Conservation (phyloP, 2,888 invertebrate genomes). For the Carterocephalus palaemon region DNA sequence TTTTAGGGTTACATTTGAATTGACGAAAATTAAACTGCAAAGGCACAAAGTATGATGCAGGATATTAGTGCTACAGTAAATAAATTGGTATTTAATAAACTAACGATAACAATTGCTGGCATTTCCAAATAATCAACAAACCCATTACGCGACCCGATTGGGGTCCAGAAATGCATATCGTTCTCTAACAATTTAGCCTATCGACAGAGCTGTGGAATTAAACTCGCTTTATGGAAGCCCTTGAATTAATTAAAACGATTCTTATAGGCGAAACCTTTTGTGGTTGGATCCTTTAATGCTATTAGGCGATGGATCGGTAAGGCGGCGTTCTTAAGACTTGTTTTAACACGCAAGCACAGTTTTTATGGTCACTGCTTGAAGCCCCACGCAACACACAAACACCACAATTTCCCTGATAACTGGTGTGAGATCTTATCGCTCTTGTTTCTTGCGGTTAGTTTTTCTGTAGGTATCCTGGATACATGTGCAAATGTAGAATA, state of each 20-base stretch:
- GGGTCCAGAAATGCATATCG: slow-evolving; percentile 18
- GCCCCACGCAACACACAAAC: slow-evolving; percentile 1
- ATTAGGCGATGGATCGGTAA: slow-evolving; percentile 25
- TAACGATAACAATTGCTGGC: not conserved
- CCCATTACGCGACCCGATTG: slow-evolving; percentile 16
- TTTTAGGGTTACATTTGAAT: too few relatives aligned
- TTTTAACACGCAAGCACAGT: slow-evolving; percentile 5
- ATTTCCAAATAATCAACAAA: slow-evolving; percentile 13
- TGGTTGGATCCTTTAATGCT: slow-evolving; percentile 43
- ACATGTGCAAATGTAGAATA: too few relatives aligned
- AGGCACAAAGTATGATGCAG: too few relatives aligned
- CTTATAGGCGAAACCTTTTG: slow-evolving; percentile 51
- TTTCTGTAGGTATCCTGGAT: slow-evolving; percentile 6
- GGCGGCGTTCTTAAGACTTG: slow-evolving; percentile 24
- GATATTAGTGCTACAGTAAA: too few relatives aligned
- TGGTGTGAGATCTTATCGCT: slow-evolving; percentile 4
- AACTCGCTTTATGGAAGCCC: slow-evolving; percentile 15
- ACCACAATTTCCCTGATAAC: slow-evolving; percentile 7
- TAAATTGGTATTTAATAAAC: not conserved
- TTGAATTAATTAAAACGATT: slow-evolving; percentile 20
- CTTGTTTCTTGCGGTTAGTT: slow-evolving; percentile 10
- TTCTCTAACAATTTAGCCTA: slow-evolving; percentile 8
- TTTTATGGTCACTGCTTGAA: slow-evolving; percentile 11
- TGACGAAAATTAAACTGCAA: too few relatives aligned
- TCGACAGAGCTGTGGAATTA: slow-evolving; percentile 17